Percentiles rank a stretch among this genome's conserved stretches.
Conservation (phyloP, 2,888 invertebrate genomes). For the Lochmaea capreae region DNA sequence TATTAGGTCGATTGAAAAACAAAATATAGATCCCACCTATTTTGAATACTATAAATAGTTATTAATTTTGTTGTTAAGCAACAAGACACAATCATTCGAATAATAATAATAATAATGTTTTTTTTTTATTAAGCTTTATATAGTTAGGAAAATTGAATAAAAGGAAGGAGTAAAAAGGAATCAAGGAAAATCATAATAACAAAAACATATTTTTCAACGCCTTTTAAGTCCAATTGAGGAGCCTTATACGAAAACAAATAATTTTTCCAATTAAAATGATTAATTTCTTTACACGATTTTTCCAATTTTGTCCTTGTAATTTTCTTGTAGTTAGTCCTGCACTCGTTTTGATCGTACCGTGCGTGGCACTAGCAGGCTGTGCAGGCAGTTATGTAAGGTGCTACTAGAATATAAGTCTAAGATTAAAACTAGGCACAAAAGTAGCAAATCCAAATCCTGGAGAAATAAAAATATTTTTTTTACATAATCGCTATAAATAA, state of each 20-base stretch:
- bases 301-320: conserved; percentile 14
- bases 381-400: conserved; percentile 62
- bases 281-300: conserved; percentile 5
- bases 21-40: no score
- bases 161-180: conserved; percentile 33
- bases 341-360: conserved; percentile 56
- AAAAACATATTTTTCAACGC: conserved; percentile 34
- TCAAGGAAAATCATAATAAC: conserved; percentile 43
- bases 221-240: conserved; percentile 62
- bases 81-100: conserved; percentile 45
- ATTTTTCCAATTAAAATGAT: conserved; percentile 28
- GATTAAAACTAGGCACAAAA: conserved; percentile 57
- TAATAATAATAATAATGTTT: conserved; percentile 38
- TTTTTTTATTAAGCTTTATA: conserved; percentile 46
- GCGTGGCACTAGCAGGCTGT: conserved; percentile 66
- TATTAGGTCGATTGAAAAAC: no score
- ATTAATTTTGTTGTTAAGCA: no score
- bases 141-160: conserved; percentile 32
- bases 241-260: conserved; percentile 60
- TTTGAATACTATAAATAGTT: no score
- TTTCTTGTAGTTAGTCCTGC: conserved; percentile 56
- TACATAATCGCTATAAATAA: not conserved
- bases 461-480: conserved; percentile 25
- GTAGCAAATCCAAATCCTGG: conserved; percentile 52
- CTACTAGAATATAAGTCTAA: conserved; percentile 58